Conservation (phyloP, 2,888 invertebrate species). For the Drosophila kanekoi region DNA sequence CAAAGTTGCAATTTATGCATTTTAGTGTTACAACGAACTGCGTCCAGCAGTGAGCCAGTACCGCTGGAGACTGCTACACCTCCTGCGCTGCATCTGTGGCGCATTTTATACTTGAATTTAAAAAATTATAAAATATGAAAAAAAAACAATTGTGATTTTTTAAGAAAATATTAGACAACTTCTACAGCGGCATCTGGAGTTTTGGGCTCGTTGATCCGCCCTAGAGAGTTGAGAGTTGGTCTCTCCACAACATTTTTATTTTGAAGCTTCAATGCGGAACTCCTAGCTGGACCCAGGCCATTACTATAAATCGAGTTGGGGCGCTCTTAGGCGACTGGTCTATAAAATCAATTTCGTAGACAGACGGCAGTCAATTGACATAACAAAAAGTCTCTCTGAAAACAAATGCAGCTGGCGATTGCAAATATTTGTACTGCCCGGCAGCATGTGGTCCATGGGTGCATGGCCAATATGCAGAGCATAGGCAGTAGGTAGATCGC, state of each 20-base stretch:
- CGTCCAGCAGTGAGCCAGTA: conserved; percentile 52
- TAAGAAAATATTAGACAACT: conserved; percentile 15
- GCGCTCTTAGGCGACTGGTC: conserved; percentile 31
- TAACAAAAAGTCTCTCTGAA: conserved; percentile 44
- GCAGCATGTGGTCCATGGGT: conserved; percentile 68
- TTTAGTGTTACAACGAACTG: conserved; percentile 44
- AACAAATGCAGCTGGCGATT: conserved; percentile 45
- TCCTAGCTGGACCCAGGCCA: conserved; percentile 21
- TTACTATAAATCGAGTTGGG: conserved; percentile 11
- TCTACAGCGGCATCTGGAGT: conserved; percentile 30
- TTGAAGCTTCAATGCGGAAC: conserved; percentile 11
- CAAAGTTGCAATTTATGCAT: conserved; percentile 74
- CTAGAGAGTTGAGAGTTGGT: background rate
- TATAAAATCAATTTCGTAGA: conserved; percentile 32
- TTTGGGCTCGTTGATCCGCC: conserved; percentile 54
- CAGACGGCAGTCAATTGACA: conserved; percentile 52
- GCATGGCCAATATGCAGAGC: conserved; percentile 22
- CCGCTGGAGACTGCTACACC: background rate
- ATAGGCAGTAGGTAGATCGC: conserved; percentile 20
- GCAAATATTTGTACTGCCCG: conserved; percentile 70
- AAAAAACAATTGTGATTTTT: conserved; percentile 31
- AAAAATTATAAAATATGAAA: conserved; percentile 38
- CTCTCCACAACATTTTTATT: conserved; percentile 51
- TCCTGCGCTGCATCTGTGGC: conserved; percentile 21
- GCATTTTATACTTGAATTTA: conserved; percentile 41